Conservation (phyloP, 2,888 invertebrate genomes). For the Drosophila multiciliata region DNA sequence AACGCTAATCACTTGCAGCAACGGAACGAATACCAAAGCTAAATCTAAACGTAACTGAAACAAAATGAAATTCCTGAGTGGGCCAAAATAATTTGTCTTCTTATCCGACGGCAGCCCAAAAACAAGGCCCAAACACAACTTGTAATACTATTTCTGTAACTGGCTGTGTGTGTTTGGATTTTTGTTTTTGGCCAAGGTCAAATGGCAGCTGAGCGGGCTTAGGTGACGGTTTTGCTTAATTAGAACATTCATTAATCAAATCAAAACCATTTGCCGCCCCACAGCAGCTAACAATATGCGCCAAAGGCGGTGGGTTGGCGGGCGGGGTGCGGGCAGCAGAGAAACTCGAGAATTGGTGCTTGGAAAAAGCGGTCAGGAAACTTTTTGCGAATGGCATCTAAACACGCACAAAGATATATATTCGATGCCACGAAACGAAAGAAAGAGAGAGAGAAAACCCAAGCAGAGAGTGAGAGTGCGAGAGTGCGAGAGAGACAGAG, state of each 20-base stretch:
- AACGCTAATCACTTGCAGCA: conserved; percentile 79
- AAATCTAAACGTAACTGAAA: conserved; percentile 12
- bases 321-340: conserved; percentile 16
- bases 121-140: conserved; percentile 2
- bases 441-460: neutral
- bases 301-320: neutral
- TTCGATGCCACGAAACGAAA: neutral
- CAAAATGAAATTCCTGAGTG: conserved; percentile 51
- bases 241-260: conserved; percentile 84
- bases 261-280: conserved; percentile 83
- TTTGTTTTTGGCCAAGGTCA: conserved; percentile 78
- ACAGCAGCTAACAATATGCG: conserved; percentile 40
- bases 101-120: conserved; percentile 46
- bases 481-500: conserved; percentile 1
- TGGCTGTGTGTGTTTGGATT: conserved; percentile 25
- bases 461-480: neutral
- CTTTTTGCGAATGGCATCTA: conserved; percentile 76
- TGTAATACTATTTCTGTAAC: neutral
- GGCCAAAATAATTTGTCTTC: conserved; percentile 77
- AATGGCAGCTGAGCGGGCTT: conserved; percentile 67
- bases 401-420: conserved; percentile 70
- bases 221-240: conserved; percentile 83
- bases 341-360: conserved; percentile 32
- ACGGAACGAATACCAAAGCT: conserved; percentile 44
- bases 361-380: conserved; percentile 56